phyloP scores from a whole-genome alignment of 2,888 invertebrate genomes.

The Morpho achilles region DNA sequence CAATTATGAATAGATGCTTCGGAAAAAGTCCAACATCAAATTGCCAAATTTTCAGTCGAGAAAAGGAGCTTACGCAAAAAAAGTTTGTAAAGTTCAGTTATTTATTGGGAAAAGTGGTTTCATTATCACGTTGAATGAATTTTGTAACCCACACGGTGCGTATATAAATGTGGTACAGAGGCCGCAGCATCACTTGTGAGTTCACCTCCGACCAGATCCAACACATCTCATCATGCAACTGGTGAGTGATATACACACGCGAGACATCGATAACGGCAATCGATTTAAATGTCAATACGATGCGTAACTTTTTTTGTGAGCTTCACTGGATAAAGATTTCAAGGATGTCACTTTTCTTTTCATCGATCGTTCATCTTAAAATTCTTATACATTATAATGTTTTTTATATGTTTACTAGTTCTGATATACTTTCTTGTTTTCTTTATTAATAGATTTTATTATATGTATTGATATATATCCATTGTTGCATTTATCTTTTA shows the following conservation, averaged over 20 bases:
- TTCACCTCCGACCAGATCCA: slow-evolving; percentile 59
- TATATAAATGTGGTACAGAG: slow-evolving; percentile 52
- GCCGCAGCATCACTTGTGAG: slow-evolving; percentile 52
- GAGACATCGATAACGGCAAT: slow-evolving; percentile 7
- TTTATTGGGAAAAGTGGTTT: slow-evolving; percentile 57
- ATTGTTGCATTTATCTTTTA: too few relatives aligned
- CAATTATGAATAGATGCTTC: neutral
- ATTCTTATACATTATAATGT: too few relatives aligned
- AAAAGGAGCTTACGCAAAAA: slow-evolving; percentile 41
- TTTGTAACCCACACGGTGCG: slow-evolving; percentile 52
- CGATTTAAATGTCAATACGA: neutral
- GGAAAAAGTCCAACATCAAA: neutral
- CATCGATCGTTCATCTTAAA: too few relatives aligned
- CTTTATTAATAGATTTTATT: too few relatives aligned
- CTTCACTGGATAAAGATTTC: too few relatives aligned
- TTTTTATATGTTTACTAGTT: too few relatives aligned
- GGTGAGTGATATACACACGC: slow-evolving; percentile 48
- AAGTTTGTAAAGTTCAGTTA: slow-evolving; percentile 47
- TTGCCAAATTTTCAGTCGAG: neutral
- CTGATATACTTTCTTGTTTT: too few relatives aligned
- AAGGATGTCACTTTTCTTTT: too few relatives aligned
- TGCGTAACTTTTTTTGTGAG: neutral
- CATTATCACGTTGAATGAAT: slow-evolving; percentile 61
- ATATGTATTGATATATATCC: too few relatives aligned
- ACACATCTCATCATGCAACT: slow-evolving; percentile 56